Evolutionary conservation across 2,113 vertebrate genomes (phyloP).

Genomic region (Nibea albiflora): DNA sequence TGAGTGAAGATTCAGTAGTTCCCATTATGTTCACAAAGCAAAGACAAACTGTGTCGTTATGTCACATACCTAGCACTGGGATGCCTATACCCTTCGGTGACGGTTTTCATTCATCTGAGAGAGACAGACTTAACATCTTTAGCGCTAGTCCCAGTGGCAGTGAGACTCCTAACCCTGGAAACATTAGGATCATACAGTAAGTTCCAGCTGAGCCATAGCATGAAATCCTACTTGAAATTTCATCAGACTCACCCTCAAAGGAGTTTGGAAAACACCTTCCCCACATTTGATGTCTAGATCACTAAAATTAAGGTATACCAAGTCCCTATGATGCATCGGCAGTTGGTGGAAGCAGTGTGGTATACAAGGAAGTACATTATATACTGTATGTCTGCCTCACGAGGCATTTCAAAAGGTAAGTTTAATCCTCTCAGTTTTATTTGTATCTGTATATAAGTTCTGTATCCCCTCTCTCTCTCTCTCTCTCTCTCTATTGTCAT

Average conservation of each 20-base stretch:
- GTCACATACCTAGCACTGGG: neutral
- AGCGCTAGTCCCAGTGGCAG: neutral
- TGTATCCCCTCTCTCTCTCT: neutral
- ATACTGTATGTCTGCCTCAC: neutral
- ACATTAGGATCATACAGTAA: neutral
- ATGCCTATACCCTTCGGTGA: neutral
- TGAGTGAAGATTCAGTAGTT: too few relatives aligned
- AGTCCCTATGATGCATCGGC: neutral
- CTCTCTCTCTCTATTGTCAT: neutral
- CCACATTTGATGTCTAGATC: neutral
- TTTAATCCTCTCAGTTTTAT: neutral
- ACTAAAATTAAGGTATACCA: neutral
- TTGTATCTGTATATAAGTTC: neutral
- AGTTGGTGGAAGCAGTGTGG: neutral
- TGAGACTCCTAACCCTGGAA: neutral
- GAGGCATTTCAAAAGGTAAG: neutral
- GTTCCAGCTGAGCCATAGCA: neutral
- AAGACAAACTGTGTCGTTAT: neutral
- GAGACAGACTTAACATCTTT: neutral
- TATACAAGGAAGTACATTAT: neutral
- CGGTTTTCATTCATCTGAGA: neutral
- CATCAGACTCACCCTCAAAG: neutral
- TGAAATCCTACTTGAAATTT: neutral
- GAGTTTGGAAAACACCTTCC: neutral
- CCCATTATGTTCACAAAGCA: neutral